phyloP scores from a whole-genome alignment of 2,888 invertebrate genomes.

The Caradrina kadenii region DNA sequence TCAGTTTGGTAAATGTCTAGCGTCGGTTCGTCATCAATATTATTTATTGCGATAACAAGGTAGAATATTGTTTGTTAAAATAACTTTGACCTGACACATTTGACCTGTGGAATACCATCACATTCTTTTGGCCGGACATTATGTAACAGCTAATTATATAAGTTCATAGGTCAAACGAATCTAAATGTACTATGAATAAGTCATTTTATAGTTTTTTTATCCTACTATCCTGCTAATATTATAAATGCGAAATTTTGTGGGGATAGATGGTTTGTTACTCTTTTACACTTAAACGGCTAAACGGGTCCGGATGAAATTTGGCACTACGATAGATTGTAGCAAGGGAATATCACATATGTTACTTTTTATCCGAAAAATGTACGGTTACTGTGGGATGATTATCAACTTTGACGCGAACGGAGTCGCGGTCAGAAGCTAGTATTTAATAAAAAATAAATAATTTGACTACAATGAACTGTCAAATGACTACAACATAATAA shows the following conservation, averaged over 20 bases:
- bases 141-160: constrained; percentile 15
- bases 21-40: constrained; percentile 8
- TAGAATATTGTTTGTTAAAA: constrained; percentile 37
- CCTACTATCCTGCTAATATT: too few relatives aligned
- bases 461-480: not conserved
- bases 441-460: not conserved
- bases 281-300: too few relatives aligned
- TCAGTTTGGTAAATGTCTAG: constrained; percentile 24
- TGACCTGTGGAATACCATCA: constrained; percentile 24
- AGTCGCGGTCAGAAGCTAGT: too few relatives aligned
- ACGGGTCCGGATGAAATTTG: too few relatives aligned
- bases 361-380: too few relatives aligned
- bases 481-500: constrained; percentile 14
- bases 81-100: constrained; percentile 29
- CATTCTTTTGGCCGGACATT: constrained; percentile 26
- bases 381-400: too few relatives aligned
- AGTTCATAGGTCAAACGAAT: constrained; percentile 19
- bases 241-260: too few relatives aligned
- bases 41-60: constrained; percentile 11
- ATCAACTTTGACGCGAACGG: too few relatives aligned
- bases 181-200: not conserved
- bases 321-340: too few relatives aligned
- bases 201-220: constrained; percentile 4
- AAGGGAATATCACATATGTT: too few relatives aligned
- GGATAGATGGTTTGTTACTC: too few relatives aligned